Evolutionary conservation across 2,113 vertebrate genomes (phyloP), one percentile per base, ranked within the genome.

Genomic region (Micronisus gabar): DNA sequence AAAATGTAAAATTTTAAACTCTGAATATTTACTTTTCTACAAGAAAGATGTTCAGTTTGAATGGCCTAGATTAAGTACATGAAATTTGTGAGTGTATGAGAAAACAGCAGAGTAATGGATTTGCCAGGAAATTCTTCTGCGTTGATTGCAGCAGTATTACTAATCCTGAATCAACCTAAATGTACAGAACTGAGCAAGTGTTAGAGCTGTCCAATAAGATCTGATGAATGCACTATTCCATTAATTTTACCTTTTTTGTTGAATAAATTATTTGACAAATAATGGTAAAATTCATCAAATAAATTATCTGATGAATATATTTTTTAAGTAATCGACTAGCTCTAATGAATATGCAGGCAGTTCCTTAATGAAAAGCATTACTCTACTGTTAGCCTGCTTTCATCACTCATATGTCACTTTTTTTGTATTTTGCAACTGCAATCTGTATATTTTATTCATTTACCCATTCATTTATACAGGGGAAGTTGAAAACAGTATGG

Each of bases 221-320:
- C 79, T 96, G 95, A 97, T 73, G 88, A 95, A 96, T 88, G 63
- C 23, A 81, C 58, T 22, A 83, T 89, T 97, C 50, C 89, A 85
- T 97, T 94, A 95, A 94, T 97, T 96, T 90, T 73, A 95, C 93
- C 74, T 95, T 96, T 97, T 96, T 90, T 94, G 84, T 86, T 94
- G 95, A 96, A 96, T 96, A 96, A 96, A 96, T 97, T 97, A 94
- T 94, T 95, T 97, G 93, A 96, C 81, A 96, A 97, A 96, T 95
- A 97, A 91, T 62, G 30, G 74, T 95, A 97, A 96, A 96, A 96
- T 96, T 97, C n/a, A 97, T 97, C 89, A 96, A 93, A 95, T 90
- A 97, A 93, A 96, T 94, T 95, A 95, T 88, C 93, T 91, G 93
- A 96, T 95, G 84, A 93, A 96, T 93, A 53, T 83, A 93, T 93